Evolutionary conservation across 1,140 invertebrate genomes (phyloP).

Genomic region (Trachelipus rathkii): DNA sequence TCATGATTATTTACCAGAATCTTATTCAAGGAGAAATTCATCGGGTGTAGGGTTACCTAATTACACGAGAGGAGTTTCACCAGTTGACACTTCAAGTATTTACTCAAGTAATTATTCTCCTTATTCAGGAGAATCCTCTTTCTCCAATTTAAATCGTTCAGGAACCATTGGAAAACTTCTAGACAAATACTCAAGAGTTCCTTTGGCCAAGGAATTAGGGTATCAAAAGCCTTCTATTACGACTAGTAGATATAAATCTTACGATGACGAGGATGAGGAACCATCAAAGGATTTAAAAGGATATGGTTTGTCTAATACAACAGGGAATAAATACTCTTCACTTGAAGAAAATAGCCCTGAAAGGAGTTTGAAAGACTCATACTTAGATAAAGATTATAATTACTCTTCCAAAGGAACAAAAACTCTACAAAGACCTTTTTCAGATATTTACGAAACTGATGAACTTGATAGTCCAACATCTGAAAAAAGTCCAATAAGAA

Average conservation of each 20-base stretch:
- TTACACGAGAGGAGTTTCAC: neutral
- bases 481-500: neutral
- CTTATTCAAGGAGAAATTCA: neutral
- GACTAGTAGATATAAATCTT: neutral
- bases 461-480: neutral
- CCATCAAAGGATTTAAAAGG: neutral
- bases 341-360: neutral
- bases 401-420: neutral
- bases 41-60: neutral
- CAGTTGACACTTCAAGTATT: neutral
- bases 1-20: neutral
- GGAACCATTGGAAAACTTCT: slow-evolving; percentile 40
- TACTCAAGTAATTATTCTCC: neutral
- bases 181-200: slow-evolving; percentile 40
- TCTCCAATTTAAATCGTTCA: slow-evolving; percentile 27
- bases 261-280: neutral
- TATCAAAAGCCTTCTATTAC: slow-evolving; percentile 21
- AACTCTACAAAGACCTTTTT: neutral
- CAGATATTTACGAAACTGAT: neutral
- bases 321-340: neutral
- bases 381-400: neutral
- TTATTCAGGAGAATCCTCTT: neutral
- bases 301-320: neutral
- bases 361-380: neutral
- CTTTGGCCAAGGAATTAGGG: slow-evolving; percentile 33